Base-by-base conservation (phyloP, 2,888 invertebrate genomes). In the Bellardia pandia region DNA sequence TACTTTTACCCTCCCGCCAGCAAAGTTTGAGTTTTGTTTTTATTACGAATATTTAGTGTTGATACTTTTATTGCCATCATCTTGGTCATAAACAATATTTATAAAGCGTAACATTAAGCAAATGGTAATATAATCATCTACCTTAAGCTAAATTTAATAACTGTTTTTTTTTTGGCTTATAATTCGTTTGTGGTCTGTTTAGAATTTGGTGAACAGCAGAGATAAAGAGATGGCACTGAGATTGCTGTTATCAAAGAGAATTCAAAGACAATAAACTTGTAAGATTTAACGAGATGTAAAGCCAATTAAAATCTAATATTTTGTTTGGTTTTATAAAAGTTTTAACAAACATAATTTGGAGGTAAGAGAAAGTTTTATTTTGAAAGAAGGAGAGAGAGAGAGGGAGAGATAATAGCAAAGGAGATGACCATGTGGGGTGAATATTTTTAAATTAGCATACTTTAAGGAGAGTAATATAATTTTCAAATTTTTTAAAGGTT, bases 231-330 rank as follows among this genome's bases (percentile, higher is more conserved):
- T 5, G 51, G 53, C 40, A 69, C 23, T 23, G 23, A 23, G 42
- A n/a, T 58, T 0, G 30, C 53, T 64, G 33, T 45, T 53, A 53
- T 66, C 64, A 56, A 64, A 66, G 64, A 8, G 14, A 64, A 64
- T 64, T 13, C 0, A 72, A 53, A 71, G 33, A 56, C 33, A 72
- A 72, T 53, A 53, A 80, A 62, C 11, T 56, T 4, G 56, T 42
- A 71, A 86, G 68, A 81, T 85, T 74, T 81, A 85, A 78, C 77
- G 74, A 81, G 69, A 69, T 78, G 74, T 42, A 75, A 85, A 78
- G 81, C 77, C 87, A 87, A 87, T 87, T 81, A 87, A 81, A 78
- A 68, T 84, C 33, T 66, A 60, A 33, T 75, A 75, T 76, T 77
- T 40, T 58, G 9, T n/a, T 3, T 5, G 23, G 45, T n/a, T 13